Evolutionary conservation across 2,888 invertebrate genomes (phyloP).

Genomic region (Lamproptera curius): DNA sequence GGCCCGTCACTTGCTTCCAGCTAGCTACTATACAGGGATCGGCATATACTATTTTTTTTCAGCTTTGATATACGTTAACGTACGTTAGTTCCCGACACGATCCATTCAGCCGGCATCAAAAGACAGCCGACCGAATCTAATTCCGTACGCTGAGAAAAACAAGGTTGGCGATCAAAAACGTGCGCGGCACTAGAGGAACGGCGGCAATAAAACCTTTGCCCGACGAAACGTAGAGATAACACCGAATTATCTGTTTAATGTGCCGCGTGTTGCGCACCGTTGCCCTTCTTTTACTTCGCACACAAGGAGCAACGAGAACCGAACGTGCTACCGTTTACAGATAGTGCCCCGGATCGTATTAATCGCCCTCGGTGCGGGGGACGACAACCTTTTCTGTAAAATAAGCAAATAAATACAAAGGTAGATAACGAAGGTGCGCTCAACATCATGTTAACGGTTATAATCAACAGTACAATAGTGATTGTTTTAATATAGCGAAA

Average conservation of each 20-base stretch:
- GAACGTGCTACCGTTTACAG: background rate
- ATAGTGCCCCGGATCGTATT: no score
- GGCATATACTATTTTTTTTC: no score
- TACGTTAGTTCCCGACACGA: background rate
- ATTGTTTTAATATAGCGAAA: no score
- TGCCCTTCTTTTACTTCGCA: slow-evolving; percentile 14
- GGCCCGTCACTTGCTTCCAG: no score
- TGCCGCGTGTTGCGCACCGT: slow-evolving; percentile 26
- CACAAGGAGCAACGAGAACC: slow-evolving; percentile 10
- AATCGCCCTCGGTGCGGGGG: no score
- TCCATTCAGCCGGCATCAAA: background rate
- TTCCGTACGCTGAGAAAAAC: background rate
- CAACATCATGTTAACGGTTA: no score
- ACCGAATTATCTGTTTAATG: slow-evolving; percentile 34
- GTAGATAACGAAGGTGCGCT: no score
- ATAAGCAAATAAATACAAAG: no score
- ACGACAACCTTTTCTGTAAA: no score
- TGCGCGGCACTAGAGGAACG: slow-evolving; percentile 1
- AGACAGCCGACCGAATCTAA: background rate
- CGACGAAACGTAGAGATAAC: slow-evolving; percentile 35
- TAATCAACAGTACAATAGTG: no score
- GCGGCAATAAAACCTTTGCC: slow-evolving; percentile 33
- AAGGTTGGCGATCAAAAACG: background rate
- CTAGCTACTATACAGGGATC: no score
- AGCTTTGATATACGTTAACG: no score